These are phyloP conservation scores for Semaprochilodus insignis DNA, from an alignment of 2,797 vertebrate species.

Conservation along the genomic window DNA sequence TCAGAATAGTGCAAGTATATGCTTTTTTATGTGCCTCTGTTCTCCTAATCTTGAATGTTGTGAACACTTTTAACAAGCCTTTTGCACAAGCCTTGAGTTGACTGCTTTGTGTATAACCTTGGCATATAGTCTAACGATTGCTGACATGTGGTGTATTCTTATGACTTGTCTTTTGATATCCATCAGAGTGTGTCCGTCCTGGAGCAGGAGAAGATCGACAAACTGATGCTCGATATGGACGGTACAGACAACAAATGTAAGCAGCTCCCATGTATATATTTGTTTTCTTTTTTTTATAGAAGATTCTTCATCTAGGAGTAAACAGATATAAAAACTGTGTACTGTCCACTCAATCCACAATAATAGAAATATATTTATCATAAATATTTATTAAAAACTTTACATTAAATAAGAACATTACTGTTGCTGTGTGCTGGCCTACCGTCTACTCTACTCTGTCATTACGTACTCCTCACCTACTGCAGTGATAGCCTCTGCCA, in stretches of 20 bases:
- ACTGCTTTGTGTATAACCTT: slow-evolving; percentile 31
- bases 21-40: neutral
- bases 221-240: slow-evolving; percentile 98
- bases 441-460: too few relatives aligned
- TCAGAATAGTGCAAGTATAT: neutral
- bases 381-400: too few relatives aligned
- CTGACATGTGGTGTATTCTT: slow-evolving; percentile 5
- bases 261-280: slow-evolving; percentile 41
- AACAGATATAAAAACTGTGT: too few relatives aligned
- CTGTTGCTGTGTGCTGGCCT: neutral
- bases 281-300: too few relatives aligned
- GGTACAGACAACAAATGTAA: slow-evolving; percentile 98
- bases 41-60: slow-evolving; percentile 43
- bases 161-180: slow-evolving; percentile 20
- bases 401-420: too few relatives aligned
- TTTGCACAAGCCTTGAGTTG: slow-evolving; percentile 9
- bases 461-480: too few relatives aligned
- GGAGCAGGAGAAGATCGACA: slow-evolving; percentile 95
- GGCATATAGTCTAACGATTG: neutral
- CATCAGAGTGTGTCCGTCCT: slow-evolving; percentile 85
- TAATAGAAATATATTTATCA: too few relatives aligned
- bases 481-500: too few relatives aligned
- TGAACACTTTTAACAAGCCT: slow-evolving; percentile 34
- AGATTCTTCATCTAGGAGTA: too few relatives aligned
- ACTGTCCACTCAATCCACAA: too few relatives aligned